phyloP scores from a whole-genome alignment of 2,797 vertebrate species.

The Tenualosa ilisha region DNA sequence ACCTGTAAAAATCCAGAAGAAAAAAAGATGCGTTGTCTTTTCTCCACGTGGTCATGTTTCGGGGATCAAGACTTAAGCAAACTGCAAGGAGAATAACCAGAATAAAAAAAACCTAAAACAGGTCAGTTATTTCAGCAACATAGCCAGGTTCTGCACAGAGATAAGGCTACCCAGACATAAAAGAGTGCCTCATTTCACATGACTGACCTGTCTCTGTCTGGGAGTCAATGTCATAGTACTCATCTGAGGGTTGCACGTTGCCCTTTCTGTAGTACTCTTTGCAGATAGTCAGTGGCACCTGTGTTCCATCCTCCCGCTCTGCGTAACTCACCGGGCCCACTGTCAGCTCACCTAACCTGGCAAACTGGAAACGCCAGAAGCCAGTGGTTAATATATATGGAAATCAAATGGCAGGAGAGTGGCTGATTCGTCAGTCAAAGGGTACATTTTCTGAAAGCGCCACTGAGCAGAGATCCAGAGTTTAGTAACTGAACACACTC shows the following conservation, averaged over 20 bases:
- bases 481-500: no score
- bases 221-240: conserved; percentile 79
- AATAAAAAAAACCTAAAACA: neutral
- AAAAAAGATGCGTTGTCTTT: conserved; percentile 71
- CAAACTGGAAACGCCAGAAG: conserved; percentile 65
- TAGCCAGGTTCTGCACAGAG: neutral
- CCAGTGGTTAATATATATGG: conserved; percentile 25
- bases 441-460: no score
- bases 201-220: conserved; percentile 81
- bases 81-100: conserved; percentile 51
- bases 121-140: neutral
- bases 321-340: conserved; percentile 84
- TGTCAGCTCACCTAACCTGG: conserved; percentile 79
- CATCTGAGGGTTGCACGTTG: conserved; percentile 71
- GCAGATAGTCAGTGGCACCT: conserved; percentile 81
- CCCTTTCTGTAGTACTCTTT: conserved; percentile 84
- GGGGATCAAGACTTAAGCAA: conserved; percentile 66
- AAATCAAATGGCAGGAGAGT: neutral
- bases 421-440: neutral
- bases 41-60: conserved; percentile 58
- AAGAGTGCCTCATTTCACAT: neutral
- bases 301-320: conserved; percentile 65
- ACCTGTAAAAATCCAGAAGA: conserved; percentile 76
- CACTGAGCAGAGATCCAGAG: no score
- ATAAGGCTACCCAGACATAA: neutral